Conservation (phyloP, 2,113 vertebrate species). For the Hiodon tergisus region DNA sequence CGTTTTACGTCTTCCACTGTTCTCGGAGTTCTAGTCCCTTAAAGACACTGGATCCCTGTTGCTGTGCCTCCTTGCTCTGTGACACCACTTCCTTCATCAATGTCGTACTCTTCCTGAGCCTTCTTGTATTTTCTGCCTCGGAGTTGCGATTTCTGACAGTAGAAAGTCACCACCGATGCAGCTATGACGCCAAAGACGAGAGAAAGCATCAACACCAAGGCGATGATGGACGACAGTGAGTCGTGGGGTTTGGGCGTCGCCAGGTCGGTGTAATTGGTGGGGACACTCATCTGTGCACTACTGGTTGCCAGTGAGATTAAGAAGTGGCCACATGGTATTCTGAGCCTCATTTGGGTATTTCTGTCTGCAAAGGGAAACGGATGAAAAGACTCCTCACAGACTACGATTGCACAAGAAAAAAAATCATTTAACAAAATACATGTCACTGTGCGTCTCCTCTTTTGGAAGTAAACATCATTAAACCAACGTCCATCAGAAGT, state of each 20-base stretch:
- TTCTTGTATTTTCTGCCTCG: conserved; percentile 55
- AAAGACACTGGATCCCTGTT: background rate
- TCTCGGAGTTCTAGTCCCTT: background rate
- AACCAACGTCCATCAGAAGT: background rate
- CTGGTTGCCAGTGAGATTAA: conserved; percentile 22
- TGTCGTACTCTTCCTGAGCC: conserved; percentile 65
- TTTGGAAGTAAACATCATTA: background rate
- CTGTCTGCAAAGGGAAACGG: background rate
- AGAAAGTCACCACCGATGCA: conserved; percentile 59
- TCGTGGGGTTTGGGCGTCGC: conserved; percentile 39
- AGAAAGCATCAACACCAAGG: conserved; percentile 53
- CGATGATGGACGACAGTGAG: conserved; percentile 58
- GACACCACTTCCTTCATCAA: conserved; percentile 47
- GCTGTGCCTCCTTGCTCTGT: background rate
- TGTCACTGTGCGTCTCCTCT: background rate
- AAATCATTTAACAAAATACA: background rate
- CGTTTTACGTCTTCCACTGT: no score
- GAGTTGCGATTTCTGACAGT: conserved; percentile 65
- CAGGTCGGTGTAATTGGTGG: conserved; percentile 43
- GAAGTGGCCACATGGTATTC: conserved; percentile 34
- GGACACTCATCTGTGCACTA: conserved; percentile 20
- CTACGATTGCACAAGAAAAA: background rate
- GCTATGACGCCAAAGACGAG: conserved; percentile 54
- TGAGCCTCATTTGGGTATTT: conserved; percentile 51
- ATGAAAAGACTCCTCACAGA: background rate